These are phyloP conservation scores for Coleophora flavipennella DNA, from an alignment of 2,888 invertebrate species.

Conservation along the genomic window DNA sequence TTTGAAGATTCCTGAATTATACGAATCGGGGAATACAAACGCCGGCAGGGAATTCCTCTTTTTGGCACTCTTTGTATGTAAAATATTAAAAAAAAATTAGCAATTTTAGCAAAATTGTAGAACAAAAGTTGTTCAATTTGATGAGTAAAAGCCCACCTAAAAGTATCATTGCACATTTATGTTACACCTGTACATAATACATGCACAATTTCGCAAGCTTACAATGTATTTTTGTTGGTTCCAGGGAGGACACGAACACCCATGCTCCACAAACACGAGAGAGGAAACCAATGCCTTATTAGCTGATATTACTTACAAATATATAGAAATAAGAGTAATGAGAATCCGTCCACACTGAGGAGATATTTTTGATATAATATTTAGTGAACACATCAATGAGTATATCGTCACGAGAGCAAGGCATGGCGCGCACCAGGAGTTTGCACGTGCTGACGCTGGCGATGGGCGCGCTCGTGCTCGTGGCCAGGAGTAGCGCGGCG, in stretches of 20 bases:
- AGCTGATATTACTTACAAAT: constrained; percentile 21
- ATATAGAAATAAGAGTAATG: constrained; percentile 33
- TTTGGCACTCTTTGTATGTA: too few species aligned
- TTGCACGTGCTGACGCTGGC: constrained; percentile 43
- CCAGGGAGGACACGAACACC: constrained; percentile 3
- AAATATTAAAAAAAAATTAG: too few species aligned
- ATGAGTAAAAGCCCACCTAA: too few species aligned
- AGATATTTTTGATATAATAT: constrained; percentile 37
- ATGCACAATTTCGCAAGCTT: too few species aligned
- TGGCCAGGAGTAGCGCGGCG: constrained; percentile 53
- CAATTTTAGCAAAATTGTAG: too few species aligned
- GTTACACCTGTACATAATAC: too few species aligned
- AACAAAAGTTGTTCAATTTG: too few species aligned
- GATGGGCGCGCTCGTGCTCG: constrained; percentile 38
- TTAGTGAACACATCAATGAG: constrained; percentile 42
- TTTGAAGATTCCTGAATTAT: too few species aligned
- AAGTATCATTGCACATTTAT: too few species aligned
- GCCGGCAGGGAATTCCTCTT: too few species aligned
- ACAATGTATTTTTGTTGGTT: constrained; percentile 2
- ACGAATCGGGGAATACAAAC: too few species aligned
- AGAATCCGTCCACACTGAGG: constrained; percentile 32
- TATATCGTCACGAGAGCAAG: constrained; percentile 25
- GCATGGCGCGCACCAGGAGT: constrained; percentile 42
- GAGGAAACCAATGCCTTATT: constrained; percentile 6
- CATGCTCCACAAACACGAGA: constrained; percentile 5